Percentiles rank a stretch among this genome's conserved stretches.
Evolutionary conservation across 2,888 invertebrate species (phyloP).

Genomic region (Bibio marci): DNA sequence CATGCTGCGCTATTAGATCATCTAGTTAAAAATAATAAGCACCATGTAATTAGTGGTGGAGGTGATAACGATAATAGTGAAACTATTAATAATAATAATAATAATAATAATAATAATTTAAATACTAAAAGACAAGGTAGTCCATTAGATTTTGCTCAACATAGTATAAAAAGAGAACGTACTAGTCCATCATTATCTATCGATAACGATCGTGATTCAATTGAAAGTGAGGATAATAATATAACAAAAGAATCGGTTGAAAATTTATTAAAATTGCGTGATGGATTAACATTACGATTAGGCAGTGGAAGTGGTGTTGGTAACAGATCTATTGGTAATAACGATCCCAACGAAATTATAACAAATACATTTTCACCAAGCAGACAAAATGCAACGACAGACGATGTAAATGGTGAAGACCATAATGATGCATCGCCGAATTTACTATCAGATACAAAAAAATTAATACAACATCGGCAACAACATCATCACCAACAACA

Average conservation of each 20-base stretch:
- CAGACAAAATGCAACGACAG: conserved; percentile 3
- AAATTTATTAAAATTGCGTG: conserved; percentile 10
- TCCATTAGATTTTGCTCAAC: conserved; percentile 19
- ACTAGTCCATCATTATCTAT: conserved; percentile 15
- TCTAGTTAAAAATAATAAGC: conserved; percentile 42
- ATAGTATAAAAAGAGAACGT: conserved; percentile 41
- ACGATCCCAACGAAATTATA: background rate
- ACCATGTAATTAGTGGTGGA: conserved; percentile 24
- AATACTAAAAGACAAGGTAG: conserved; percentile 22
- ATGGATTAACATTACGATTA: conserved; percentile 9
- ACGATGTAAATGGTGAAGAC: conserved; percentile 5
- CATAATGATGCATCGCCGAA: too few species aligned
- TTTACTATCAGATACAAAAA: too few species aligned
- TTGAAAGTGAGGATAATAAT: conserved; percentile 9
- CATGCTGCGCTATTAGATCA: conserved; percentile 46
- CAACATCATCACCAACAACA: too few species aligned
- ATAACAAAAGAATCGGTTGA: conserved; percentile 12
- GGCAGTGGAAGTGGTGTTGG: background rate
- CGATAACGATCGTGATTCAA: conserved; percentile 9
- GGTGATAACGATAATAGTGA: conserved; percentile 12
- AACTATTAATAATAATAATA: background rate
- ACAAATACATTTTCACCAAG: too few species aligned
- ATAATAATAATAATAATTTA: conserved; percentile 21
- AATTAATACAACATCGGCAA: conserved; percentile 16
- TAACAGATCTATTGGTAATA: too few species aligned